phyloP scores from a whole-genome alignment of 2,888 invertebrate genomes.

The Dryadula phaetusa region DNA sequence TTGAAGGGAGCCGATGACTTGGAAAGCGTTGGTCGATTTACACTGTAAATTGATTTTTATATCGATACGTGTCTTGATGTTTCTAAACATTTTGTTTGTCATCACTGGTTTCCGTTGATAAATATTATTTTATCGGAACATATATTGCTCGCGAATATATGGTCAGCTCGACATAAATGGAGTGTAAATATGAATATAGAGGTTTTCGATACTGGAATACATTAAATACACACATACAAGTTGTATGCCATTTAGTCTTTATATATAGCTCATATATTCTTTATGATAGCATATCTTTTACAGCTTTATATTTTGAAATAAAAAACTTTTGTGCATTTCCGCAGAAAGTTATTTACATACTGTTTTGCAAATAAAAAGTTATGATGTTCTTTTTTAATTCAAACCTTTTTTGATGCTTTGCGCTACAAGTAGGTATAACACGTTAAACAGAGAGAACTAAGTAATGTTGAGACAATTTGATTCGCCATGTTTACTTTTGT shows the following conservation, averaged over 20 bases:
- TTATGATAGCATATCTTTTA: conserved; percentile 12
- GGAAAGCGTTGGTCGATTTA: conserved; percentile 82
- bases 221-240: not conserved
- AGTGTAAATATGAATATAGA: conserved; percentile 19
- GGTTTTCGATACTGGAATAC: conserved; percentile 24
- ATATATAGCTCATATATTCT: conserved; percentile 1
- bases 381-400: not conserved
- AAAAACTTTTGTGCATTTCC: conserved; percentile 10
- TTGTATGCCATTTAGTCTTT: not conserved
- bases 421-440: not conserved
- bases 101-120: conserved; percentile 46
- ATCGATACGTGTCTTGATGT: conserved; percentile 52
- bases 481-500: no score
- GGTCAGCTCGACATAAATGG: conserved; percentile 20
- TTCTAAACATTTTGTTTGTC: conserved; percentile 59
- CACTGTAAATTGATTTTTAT: conserved; percentile 82
- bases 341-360: not conserved
- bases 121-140: conserved; percentile 36
- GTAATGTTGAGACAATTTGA: not conserved
- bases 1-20: conserved; percentile 72
- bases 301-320: conserved; percentile 12
- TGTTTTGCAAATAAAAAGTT: not conserved
- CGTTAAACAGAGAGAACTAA: not conserved
- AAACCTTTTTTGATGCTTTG: not conserved
- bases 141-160: conserved; percentile 13